Percentiles rank a stretch among this genome's conserved stretches.
Evolutionary conservation across 2,888 invertebrate genomes (phyloP).

Genomic region (Iphiclides podalirius): DNA sequence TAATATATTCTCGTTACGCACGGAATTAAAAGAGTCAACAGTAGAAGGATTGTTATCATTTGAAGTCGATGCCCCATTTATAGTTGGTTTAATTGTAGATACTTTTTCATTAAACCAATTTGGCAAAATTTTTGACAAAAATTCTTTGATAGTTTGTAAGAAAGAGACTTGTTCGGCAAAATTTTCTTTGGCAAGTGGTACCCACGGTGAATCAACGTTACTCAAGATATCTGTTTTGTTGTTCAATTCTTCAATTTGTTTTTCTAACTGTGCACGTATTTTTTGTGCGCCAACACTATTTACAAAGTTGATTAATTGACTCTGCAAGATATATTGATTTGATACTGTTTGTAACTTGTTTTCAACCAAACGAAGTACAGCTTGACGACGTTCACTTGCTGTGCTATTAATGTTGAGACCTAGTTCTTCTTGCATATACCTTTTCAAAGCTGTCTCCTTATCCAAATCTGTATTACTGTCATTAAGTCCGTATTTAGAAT

Average conservation of each 20-base stretch:
- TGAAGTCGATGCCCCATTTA: too few relatives aligned
- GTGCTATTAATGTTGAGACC: constrained; percentile 57
- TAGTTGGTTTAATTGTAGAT: too few relatives aligned
- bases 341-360: constrained; percentile 45
- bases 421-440: constrained; percentile 56
- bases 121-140: constrained; percentile 55
- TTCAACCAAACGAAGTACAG: constrained; percentile 55
- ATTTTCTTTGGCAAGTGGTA: constrained; percentile 43
- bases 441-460: constrained; percentile 50
- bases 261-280: constrained; percentile 48
- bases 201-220: constrained; percentile 53
- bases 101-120: constrained; percentile 52
- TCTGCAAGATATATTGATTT: constrained; percentile 46
- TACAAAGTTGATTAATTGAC: constrained; percentile 49
- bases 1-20: too few relatives aligned
- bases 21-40: too few relatives aligned
- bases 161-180: constrained; percentile 55
- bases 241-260: constrained; percentile 57
- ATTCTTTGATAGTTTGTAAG: constrained; percentile 51
- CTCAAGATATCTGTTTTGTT: constrained; percentile 55
- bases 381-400: constrained; percentile 57
- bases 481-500: constrained; percentile 56
- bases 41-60: too few relatives aligned
- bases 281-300: constrained; percentile 53
- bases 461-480: constrained; percentile 49